Conservation (phyloP, 2,797 vertebrate genomes). For the Crenichthys baileyi region DNA sequence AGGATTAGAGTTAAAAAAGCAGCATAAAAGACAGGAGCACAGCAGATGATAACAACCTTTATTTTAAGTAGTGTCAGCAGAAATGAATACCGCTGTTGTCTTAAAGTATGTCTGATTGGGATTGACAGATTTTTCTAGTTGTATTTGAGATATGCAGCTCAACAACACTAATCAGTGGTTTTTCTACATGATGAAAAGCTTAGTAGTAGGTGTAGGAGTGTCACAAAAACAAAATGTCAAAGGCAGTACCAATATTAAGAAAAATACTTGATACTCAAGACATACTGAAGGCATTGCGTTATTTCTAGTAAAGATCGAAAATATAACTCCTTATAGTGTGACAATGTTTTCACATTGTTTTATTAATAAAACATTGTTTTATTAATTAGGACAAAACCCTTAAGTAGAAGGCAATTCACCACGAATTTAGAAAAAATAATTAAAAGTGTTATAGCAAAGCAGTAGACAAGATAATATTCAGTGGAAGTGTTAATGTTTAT, state of each 20-base stretch:
- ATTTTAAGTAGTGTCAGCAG: neutral
- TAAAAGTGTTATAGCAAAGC: neutral
- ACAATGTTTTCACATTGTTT: neutral
- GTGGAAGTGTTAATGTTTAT: neutral
- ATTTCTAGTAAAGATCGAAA: neutral
- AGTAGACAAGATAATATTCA: neutral
- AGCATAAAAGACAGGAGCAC: neutral
- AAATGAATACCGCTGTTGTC: neutral
- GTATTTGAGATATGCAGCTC: neutral
- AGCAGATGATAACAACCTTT: neutral
- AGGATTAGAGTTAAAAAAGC: neutral
- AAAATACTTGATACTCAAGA: too few relatives aligned
- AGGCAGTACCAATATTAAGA: neutral
- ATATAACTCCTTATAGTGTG: neutral
- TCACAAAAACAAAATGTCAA: neutral
- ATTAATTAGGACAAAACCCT: neutral
- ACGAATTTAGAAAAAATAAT: neutral
- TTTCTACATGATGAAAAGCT: neutral
- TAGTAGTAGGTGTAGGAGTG: neutral
- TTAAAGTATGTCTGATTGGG: neutral
- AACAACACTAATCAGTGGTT: neutral
- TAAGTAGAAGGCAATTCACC: neutral
- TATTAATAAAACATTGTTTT: too few relatives aligned
- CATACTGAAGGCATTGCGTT: neutral
- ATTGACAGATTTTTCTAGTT: neutral